Evolutionary conservation across 2,888 invertebrate genomes (phyloP).

Genomic region (Orthosia cruda): DNA sequence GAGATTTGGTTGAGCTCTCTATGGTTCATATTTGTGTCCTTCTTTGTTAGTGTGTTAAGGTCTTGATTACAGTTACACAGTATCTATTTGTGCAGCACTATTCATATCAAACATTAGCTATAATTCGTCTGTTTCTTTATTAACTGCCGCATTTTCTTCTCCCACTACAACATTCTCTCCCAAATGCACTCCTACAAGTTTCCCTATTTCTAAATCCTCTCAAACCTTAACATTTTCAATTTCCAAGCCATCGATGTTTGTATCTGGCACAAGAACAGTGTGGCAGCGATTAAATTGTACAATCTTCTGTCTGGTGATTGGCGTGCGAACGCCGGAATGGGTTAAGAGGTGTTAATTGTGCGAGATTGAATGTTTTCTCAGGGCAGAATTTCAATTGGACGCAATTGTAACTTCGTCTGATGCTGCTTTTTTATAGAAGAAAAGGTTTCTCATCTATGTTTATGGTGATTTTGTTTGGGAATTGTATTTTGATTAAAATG

Average conservation of each 20-base stretch:
- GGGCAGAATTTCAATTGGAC: slow-evolving; percentile 91
- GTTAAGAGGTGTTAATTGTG: slow-evolving; percentile 92
- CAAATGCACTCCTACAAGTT: neutral
- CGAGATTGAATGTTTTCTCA: slow-evolving; percentile 92
- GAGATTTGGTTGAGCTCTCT: slow-evolving; percentile 12
- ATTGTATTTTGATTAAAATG: neutral
- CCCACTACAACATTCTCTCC: neutral
- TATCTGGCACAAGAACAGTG: slow-evolving; percentile 65
- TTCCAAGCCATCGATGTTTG: slow-evolving; percentile 51
- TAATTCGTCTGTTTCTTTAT: neutral
- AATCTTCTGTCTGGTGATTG: slow-evolving; percentile 83
- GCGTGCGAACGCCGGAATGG: slow-evolving; percentile 90
- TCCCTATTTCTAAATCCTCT: neutral
- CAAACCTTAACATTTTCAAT: slow-evolving; percentile 2
- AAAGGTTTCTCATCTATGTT: slow-evolving; percentile 41
- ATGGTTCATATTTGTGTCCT: neutral
- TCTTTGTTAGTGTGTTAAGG: neutral
- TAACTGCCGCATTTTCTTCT: neutral
- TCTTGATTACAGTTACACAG: neutral
- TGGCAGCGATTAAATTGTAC: slow-evolving; percentile 82
- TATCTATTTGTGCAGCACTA: neutral
- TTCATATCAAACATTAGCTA: neutral
- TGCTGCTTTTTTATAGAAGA: slow-evolving; percentile 59
- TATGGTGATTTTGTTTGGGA: neutral
- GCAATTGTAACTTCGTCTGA: slow-evolving; percentile 82